phyloP scores from a whole-genome alignment of 2,888 invertebrate species.

The Ferdinandea cuprea region DNA sequence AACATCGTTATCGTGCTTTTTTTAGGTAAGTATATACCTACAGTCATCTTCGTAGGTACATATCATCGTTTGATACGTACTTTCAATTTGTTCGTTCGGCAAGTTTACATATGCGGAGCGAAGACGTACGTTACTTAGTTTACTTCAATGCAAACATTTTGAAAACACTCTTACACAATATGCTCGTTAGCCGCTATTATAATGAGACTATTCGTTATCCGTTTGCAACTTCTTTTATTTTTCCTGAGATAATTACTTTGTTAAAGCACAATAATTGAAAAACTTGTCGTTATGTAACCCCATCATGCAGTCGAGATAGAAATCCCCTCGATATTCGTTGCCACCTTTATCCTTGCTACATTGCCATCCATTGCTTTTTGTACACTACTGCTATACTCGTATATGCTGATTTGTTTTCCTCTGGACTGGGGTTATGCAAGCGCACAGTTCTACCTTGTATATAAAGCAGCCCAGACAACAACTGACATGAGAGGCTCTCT shows the following conservation, averaged over 20 bases:
- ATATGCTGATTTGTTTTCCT: conserved; percentile 37
- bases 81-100: not conserved
- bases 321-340: conserved; percentile 43
- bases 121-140: conserved; percentile 9
- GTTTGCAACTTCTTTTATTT: conserved; percentile 13
- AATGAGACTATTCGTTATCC: conserved; percentile 24
- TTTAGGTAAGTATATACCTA: not conserved
- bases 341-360: conserved; percentile 25
- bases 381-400: conserved; percentile 7
- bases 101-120: too few relatives aligned
- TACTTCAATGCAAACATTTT: conserved; percentile 4
- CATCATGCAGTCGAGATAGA: conserved; percentile 49
- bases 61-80: conserved; percentile 25
- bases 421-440: conserved; percentile 65
- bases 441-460: conserved; percentile 50
- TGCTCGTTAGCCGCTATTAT: conserved; percentile 30
- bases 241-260: conserved; percentile 40
- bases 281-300: conserved; percentile 60
- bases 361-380: conserved; percentile 7
- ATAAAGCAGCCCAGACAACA: conserved; percentile 49
- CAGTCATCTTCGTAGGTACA: not conserved
- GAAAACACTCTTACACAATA: conserved; percentile 40
- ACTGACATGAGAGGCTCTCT: conserved; percentile 24
- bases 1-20: conserved; percentile 37
- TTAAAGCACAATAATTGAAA: conserved; percentile 26